Evolutionary conservation across 2,113 vertebrate genomes (phyloP).

Genomic region (Microcebus tavaratra): DNA sequence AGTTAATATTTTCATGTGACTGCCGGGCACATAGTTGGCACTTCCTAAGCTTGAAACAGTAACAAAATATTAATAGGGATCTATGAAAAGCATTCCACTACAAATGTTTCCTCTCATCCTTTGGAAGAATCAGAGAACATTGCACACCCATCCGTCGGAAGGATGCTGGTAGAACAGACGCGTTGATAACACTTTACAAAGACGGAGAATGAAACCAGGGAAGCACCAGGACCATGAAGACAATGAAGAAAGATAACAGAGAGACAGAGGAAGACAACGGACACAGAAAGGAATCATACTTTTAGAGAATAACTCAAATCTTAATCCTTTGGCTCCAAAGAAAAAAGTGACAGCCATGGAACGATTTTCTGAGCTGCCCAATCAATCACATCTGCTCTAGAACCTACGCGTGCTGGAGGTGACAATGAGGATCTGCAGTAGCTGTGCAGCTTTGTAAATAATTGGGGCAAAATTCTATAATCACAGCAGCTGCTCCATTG

Average conservation of each 20-base stretch:
- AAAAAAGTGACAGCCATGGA: not conserved
- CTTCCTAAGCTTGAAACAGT: not conserved
- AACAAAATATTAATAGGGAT: not conserved
- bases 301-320: not conserved
- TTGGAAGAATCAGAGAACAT: not conserved
- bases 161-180: rapidly evolving
- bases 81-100: not conserved
- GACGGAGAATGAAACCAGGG: not conserved
- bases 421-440: not conserved
- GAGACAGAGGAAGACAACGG: rapidly evolving
- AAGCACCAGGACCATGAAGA: rapidly evolving
- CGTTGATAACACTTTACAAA: not conserved
- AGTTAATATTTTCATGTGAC: not conserved
- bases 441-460: constrained; percentile 22
- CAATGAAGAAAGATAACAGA: not conserved
- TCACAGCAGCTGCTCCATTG: constrained; percentile 54
- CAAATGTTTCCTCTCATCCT: not conserved
- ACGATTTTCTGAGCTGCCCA: no score
- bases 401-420: not conserved
- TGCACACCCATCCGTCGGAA: not conserved
- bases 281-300: not conserved
- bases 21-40: not conserved
- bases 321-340: not conserved
- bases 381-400: not conserved
- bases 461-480: constrained; percentile 62